Evolutionary conservation across 2,888 invertebrate species (phyloP), one percentile per base, ranked within the genome.

Genomic region (Clitarchus hookeri): DNA sequence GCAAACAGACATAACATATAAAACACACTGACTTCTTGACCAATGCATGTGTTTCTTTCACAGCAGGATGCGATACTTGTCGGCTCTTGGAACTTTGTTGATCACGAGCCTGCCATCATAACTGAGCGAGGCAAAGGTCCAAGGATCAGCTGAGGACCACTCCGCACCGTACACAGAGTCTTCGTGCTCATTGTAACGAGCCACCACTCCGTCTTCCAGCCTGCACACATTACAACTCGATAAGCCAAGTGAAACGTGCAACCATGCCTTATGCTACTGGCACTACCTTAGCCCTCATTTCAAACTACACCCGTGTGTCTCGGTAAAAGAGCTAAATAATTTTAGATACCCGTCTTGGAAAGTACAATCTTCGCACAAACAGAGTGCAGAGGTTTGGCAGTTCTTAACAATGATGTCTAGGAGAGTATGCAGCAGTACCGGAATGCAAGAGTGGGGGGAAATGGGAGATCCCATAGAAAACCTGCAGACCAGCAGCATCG

Each of bases 81-180:
- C 96, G 90, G 97, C 96, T 88, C 97, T 94, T n/a, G 99, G 98
- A 36, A 99, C 98, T 90, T 96, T 94, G 79, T 98, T 98, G 77
- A 99, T 95, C 84, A 99, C 96, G 26, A 99, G 94, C 84, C 99
- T 93, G 0, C 99, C 99, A 92, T 99, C 99, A 91, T 98, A 99
- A 91, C 98, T 98, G 0, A 99, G 93, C 0, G 99, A 99, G n/a
- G 99, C 99, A 93, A 99, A 99, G 87, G 98, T 96, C 99, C 99
- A 99, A 23, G 99, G 98, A 92, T 99, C 99, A 44, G 97, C 97
- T 36, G 96, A 95, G 88, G 98, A 98, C 99, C 99, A 99, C 91
- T 98, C 98, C 0, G 96, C 97, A 90, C 97, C 96, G 92, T 99
- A 99, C 25, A 99, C 99, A 11, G 98, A 98, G 91, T 99, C 99